Conservation (phyloP, 2,888 invertebrate genomes). For the Petrolisthes cinctipes region DNA sequence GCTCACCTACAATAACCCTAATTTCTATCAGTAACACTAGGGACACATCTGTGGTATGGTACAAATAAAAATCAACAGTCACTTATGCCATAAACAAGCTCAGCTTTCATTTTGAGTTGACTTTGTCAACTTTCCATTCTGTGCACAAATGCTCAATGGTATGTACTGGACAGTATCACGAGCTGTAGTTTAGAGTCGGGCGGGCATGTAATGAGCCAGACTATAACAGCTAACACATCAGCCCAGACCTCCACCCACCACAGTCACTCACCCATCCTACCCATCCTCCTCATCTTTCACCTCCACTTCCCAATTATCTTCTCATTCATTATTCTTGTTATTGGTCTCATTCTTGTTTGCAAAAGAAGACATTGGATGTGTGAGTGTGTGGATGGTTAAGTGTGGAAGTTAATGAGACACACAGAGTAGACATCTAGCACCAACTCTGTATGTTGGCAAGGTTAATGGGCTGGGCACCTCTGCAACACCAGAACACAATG, state of each 20-base stretch:
- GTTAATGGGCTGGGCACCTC: constrained; percentile 46
- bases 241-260: constrained; percentile 41
- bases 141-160: constrained; percentile 58
- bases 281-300: background rate
- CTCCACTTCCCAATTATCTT: constrained; percentile 4
- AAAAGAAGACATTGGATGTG: background rate
- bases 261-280: constrained; percentile 26
- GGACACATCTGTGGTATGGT: constrained; percentile 63
- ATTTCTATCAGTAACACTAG: constrained; percentile 61
- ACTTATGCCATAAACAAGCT: constrained; percentile 59
- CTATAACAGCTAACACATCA: constrained; percentile 52
- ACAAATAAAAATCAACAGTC: constrained; percentile 61
- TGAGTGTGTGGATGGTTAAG: background rate
- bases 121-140: constrained; percentile 53
- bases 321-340: background rate
- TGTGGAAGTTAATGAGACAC: constrained; percentile 12
- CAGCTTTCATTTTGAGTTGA: constrained; percentile 60
- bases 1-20: constrained; percentile 61
- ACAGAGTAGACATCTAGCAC: constrained; percentile 47
- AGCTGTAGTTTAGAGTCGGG: constrained; percentile 61
- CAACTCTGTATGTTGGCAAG: constrained; percentile 36
- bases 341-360: background rate
- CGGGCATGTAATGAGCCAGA: constrained; percentile 56
- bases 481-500: constrained; percentile 60
- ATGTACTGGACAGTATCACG: constrained; percentile 58